Evolutionary conservation across 2,888 invertebrate species (phyloP).

Genomic region (Gryllus longicercus): DNA sequence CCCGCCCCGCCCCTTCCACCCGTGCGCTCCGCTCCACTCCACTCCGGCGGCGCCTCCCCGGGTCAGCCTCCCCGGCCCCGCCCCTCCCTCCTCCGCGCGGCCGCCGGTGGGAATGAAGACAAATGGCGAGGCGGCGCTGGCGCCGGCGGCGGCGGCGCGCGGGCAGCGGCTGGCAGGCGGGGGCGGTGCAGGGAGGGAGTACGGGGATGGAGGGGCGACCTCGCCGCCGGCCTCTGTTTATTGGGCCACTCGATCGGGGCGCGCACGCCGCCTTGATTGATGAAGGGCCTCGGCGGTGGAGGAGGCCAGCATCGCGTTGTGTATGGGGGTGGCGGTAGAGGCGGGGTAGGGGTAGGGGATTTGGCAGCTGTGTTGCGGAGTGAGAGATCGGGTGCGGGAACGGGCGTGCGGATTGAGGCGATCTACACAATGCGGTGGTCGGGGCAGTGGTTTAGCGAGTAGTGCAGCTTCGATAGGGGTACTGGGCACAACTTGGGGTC

Average conservation of each 20-base stretch:
- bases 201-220: neutral
- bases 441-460: too few relatives aligned
- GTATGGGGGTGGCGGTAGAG: neutral
- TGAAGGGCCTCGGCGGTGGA: neutral
- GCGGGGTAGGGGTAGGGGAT: neutral
- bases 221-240: neutral
- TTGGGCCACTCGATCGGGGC: conserved; percentile 9
- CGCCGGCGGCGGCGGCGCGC: neutral
- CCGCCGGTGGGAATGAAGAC: neutral
- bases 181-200: neutral
- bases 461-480: too few relatives aligned
- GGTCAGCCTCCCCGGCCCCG: neutral
- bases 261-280: conserved; percentile 1
- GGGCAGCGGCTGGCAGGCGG: neutral
- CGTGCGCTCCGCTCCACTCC: neutral
- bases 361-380: neutral
- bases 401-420: too few relatives aligned
- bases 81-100: neutral
- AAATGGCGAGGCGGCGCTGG: neutral
- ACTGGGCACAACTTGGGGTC: too few relatives aligned
- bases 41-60: neutral
- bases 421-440: too few relatives aligned
- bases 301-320: neutral
- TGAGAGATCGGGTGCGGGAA: too few relatives aligned
- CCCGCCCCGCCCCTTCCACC: neutral